These are phyloP conservation scores for Cantharis nigra DNA, from an alignment of 2,888 invertebrate species.

Conservation along the genomic window DNA sequence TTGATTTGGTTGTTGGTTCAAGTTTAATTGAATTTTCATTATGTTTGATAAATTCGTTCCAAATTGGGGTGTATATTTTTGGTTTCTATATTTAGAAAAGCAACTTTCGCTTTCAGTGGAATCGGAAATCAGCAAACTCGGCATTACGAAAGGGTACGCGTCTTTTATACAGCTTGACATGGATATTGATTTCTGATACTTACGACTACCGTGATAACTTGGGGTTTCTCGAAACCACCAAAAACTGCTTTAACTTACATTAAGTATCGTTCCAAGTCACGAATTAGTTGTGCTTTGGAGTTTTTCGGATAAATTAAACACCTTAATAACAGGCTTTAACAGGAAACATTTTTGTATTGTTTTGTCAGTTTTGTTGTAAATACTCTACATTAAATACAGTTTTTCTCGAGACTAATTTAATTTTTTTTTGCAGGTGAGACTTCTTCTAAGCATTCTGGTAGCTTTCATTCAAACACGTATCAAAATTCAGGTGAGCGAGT, in stretches of 20 bases:
- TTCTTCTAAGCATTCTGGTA: not conserved
- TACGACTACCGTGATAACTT: constrained; percentile 14
- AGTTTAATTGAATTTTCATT: not conserved
- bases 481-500: not conserved
- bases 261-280: not conserved
- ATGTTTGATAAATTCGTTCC: not conserved
- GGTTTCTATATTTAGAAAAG: constrained; percentile 16
- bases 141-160: constrained; percentile 16
- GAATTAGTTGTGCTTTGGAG: not conserved
- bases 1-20: not conserved
- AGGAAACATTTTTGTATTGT: not conserved
- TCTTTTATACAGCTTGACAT: constrained; percentile 18
- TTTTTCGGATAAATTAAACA: not conserved
- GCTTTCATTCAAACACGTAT: not conserved
- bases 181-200: constrained; percentile 26
- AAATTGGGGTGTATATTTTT: constrained; percentile 4
- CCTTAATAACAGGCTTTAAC: not conserved
- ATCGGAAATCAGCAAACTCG: constrained; percentile 18
- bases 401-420: not conserved
- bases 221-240: constrained; percentile 21
- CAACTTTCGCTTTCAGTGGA: constrained; percentile 18
- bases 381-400: not conserved
- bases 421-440: constrained; percentile 9
- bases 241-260: constrained; percentile 3
- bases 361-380: not conserved